These are phyloP conservation scores for Bibio marci DNA, from an alignment of 2,888 invertebrate species.

Conservation along the genomic window DNA sequence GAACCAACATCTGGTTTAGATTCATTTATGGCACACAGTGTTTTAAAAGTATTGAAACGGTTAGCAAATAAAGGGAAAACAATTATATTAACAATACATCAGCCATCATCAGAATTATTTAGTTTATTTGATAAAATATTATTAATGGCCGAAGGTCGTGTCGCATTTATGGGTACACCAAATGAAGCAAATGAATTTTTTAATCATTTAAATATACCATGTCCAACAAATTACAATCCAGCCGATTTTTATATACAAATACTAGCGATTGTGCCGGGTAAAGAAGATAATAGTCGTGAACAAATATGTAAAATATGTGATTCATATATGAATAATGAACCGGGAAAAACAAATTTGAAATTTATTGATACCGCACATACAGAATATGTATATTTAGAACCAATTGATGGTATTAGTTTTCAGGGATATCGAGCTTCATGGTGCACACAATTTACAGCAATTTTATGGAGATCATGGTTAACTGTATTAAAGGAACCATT, in stretches of 20 bases:
- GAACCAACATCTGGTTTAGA: slow-evolving; percentile 95
- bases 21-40: slow-evolving; percentile 91
- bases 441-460: slow-evolving; percentile 73
- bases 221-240: slow-evolving; percentile 83
- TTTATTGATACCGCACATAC: too few species aligned
- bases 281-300: slow-evolving; percentile 61
- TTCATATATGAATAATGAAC: slow-evolving; percentile 35
- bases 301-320: slow-evolving; percentile 67
- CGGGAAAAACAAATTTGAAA: slow-evolving; percentile 1
- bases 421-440: slow-evolving; percentile 61
- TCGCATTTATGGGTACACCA: slow-evolving; percentile 73
- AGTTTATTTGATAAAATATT: slow-evolving; percentile 77
- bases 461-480: slow-evolving; percentile 81
- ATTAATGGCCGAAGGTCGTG: slow-evolving; percentile 80
- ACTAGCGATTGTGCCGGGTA: slow-evolving; percentile 68
- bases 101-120: slow-evolving; percentile 84
- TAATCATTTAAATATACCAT: slow-evolving; percentile 18
- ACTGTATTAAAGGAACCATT: slow-evolving; percentile 80
- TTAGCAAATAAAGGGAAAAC: slow-evolving; percentile 72
- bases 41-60: slow-evolving; percentile 63
- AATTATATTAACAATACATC: slow-evolving; percentile 84
- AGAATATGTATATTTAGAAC: slow-evolving; percentile 20
- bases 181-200: slow-evolving; percentile 44
- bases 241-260: slow-evolving; percentile 88
- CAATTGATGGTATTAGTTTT: background rate